Evolutionary conservation across 2,888 invertebrate species (phyloP).

Genomic region (Drosophila borealis): DNA sequence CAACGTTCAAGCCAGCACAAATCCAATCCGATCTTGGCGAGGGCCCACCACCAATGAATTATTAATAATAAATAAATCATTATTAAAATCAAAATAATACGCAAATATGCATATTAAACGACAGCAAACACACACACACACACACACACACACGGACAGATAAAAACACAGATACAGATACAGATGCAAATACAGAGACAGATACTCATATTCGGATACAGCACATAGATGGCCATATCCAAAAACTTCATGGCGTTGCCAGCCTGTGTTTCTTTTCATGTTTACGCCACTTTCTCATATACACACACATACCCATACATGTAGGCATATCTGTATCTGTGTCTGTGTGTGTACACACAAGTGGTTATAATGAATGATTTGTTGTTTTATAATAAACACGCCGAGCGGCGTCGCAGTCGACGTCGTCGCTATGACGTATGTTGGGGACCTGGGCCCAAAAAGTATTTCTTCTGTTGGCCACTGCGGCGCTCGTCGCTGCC

Average conservation of each 20-base stretch:
- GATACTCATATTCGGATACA: slow-evolving; percentile 27
- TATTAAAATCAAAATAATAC: slow-evolving; percentile 83
- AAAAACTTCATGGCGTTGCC: slow-evolving; percentile 51
- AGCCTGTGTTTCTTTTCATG: slow-evolving; percentile 75
- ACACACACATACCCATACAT: slow-evolving; percentile 1
- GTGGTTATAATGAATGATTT: slow-evolving; percentile 83
- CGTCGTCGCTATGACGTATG: slow-evolving; percentile 68
- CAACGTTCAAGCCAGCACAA: slow-evolving; percentile 33
- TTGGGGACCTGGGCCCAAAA: slow-evolving; percentile 48
- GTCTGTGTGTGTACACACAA: slow-evolving; percentile 57
- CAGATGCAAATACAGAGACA: slow-evolving; percentile 15
- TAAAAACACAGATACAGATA: slow-evolving; percentile 17
- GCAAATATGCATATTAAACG: slow-evolving; percentile 79
- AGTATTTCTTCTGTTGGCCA: slow-evolving; percentile 39
- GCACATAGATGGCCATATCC: slow-evolving; percentile 40
- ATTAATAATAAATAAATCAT: slow-evolving; percentile 85
- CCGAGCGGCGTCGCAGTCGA: slow-evolving; percentile 63
- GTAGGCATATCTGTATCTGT: slow-evolving; percentile 8
- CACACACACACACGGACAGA: no score
- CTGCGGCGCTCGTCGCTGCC: slow-evolving; percentile 55
- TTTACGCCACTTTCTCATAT: slow-evolving; percentile 79
- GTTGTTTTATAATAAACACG: slow-evolving; percentile 84
- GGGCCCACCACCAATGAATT: slow-evolving; percentile 83
- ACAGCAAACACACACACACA: slow-evolving; percentile 41
- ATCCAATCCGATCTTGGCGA: slow-evolving; percentile 52